Base-by-base conservation (phyloP, 2,797 vertebrate genomes). In the Phoeniculus purpureus region DNA sequence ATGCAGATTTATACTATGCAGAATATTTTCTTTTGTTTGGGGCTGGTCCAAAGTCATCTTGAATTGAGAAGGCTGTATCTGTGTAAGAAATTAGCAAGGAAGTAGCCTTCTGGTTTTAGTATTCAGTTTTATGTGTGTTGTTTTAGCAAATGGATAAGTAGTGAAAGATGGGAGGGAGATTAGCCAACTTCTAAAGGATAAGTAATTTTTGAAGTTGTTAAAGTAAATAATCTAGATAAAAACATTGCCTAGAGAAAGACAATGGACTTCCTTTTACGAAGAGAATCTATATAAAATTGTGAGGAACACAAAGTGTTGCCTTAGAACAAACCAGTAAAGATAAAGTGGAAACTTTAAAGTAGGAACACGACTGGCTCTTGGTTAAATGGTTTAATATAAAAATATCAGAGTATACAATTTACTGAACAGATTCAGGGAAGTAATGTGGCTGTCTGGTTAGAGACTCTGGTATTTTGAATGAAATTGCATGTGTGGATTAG, bases 71-170 rank as follows among this genome's bases (percentile, higher is more conserved):
- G 83, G 56, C 73, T 1, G 0, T 92, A 93, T 95, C 85, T 95
- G 93, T 92, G 40, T 95, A 96, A 95, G 92, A 95, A 94, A 94
- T 95, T 94, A 94, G 68, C 50, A 71, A 55, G 83, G 93, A 90
- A 93, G 59, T 79, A 82, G 86, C 66, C 72, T 66, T 92, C 59
- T 77, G 92, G 56, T 92, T 91, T 81, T 77, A 93, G 83, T 91
- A 86, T 45, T 93, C 52, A 26, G 62, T 94, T 96, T 96, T 96
- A 85, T 89, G 56, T 90, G 62, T 92, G 82, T 95, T 94, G 31
- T 94, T 94, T 94, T 95, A 95, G 78, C 72, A 85, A 88, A 94
- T 90, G 75, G 81, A 75, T 94, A 95, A 61, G 81, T 92, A 93
- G 68, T 92, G 87, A 96, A 93, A 90, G 82, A 92, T 89, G 90